phyloP scores from a whole-genome alignment of 2,888 invertebrate species.

The Glaucopsyche alexis region DNA sequence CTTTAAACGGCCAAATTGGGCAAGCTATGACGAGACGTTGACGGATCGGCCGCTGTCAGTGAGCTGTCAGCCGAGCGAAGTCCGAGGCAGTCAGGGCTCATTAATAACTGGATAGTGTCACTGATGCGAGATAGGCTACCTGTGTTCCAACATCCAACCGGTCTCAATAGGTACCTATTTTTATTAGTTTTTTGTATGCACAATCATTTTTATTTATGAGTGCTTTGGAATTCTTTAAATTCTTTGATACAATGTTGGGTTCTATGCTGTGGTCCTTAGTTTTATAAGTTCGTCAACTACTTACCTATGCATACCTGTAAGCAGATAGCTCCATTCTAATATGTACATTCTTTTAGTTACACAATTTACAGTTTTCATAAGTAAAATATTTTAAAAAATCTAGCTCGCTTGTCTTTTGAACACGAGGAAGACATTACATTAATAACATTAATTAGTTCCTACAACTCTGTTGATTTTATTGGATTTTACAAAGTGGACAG shows the following conservation, averaged over 20 bases:
- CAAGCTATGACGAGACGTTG: slow-evolving; percentile 57
- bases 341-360: too few relatives aligned
- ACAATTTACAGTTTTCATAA: too few relatives aligned
- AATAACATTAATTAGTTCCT: too few relatives aligned
- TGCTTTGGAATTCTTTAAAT: not conserved
- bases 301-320: too few relatives aligned
- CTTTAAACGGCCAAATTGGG: slow-evolving; percentile 43
- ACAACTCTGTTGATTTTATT: too few relatives aligned
- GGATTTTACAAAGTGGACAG: too few relatives aligned
- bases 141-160: slow-evolving; percentile 57
- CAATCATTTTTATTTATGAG: slow-evolving; percentile 2
- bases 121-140: slow-evolving; percentile 67
- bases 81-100: slow-evolving; percentile 59
- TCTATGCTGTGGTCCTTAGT: too few relatives aligned
- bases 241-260: not conserved
- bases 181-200: slow-evolving; percentile 10
- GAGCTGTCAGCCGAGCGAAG: slow-evolving; percentile 56
- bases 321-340: too few relatives aligned
- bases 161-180: slow-evolving; percentile 22
- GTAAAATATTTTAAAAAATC: too few relatives aligned
- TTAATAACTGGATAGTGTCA: slow-evolving; percentile 68
- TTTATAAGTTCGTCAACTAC: too few relatives aligned
- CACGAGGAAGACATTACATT: too few relatives aligned
- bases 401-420: too few relatives aligned
- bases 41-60: slow-evolving; percentile 72